A percentile compares a stretch with the other conserved stretches of the same genome.
Conservation (phyloP, 1,140 invertebrate species). For the Nasonia vitripennis region DNA sequence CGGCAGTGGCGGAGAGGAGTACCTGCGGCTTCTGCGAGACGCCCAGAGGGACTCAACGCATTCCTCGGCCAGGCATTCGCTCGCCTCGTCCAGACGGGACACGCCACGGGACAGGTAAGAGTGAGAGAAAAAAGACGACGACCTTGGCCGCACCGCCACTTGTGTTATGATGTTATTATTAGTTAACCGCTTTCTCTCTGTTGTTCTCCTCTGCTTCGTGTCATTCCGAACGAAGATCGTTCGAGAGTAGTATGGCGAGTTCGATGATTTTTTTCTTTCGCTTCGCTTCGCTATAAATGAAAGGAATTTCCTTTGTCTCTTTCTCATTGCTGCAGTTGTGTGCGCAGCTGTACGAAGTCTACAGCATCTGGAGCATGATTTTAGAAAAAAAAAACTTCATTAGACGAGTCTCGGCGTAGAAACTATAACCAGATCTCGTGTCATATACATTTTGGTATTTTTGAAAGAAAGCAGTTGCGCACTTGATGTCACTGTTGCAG, state of each 20-base stretch:
- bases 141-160: neutral
- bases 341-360: too few species aligned
- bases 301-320: too few species aligned
- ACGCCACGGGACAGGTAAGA: slow-evolving; percentile 75
- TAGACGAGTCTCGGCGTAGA: too few species aligned
- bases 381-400: too few species aligned
- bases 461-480: too few species aligned
- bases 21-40: slow-evolving; percentile 87
- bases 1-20: slow-evolving; percentile 81
- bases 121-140: neutral
- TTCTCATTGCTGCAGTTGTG: too few species aligned
- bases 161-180: neutral
- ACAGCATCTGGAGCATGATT: too few species aligned
- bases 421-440: too few species aligned
- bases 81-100: slow-evolving; percentile 86
- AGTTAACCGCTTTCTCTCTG: neutral
- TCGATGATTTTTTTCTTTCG: too few species aligned
- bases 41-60: slow-evolving; percentile 91
- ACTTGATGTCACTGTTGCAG: too few species aligned
- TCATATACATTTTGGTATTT: too few species aligned
- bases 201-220: neutral
- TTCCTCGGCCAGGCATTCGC: slow-evolving; percentile 87
- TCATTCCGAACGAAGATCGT: neutral
- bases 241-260: neutral
- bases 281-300: too few species aligned